These are phyloP conservation scores for Pygmarrhopalites habei DNA, from an alignment of 1,140 invertebrate species.

Conservation along the genomic window DNA sequence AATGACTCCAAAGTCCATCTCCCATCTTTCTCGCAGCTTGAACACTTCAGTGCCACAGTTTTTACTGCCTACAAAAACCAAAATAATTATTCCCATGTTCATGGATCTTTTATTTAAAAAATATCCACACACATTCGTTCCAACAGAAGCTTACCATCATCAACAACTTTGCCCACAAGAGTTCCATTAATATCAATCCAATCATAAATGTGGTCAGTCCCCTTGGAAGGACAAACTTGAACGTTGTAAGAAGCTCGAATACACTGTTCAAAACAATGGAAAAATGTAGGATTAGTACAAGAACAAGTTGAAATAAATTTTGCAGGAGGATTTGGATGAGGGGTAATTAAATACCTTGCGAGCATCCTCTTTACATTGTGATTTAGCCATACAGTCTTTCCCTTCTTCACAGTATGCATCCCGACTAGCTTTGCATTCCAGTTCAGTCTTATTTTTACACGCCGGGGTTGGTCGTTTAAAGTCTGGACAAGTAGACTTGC, in stretches of 20 bases:
- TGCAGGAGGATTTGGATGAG: too few species aligned
- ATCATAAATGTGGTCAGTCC: constrained; percentile 2
- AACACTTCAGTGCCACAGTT: not conserved
- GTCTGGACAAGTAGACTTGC: constrained; percentile 19
- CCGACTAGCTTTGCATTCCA: not conserved
- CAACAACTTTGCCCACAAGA: not conserved
- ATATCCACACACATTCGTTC: too few species aligned
- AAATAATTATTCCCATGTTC: too few species aligned
- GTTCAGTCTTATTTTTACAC: constrained; percentile 21
- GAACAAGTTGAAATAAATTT: too few species aligned
- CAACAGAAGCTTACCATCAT: constrained; percentile 12
- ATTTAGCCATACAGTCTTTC: constrained; percentile 14
- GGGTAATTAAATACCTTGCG: constrained; percentile 1
- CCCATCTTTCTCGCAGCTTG: constrained; percentile 12
- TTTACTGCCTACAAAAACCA: too few species aligned
- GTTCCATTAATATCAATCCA: constrained; percentile 23
- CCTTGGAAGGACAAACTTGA: constrained; percentile 17
- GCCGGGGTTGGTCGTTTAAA: constrained; percentile 14
- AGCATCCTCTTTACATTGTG: constrained; percentile 9
- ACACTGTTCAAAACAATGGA: constrained; percentile 4
- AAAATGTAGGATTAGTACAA: too few species aligned
- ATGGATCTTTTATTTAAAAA: too few species aligned
- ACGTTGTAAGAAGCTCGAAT: constrained; percentile 13
- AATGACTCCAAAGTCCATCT: constrained; percentile 24
- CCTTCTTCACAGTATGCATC: constrained; percentile 12